These are phyloP conservation scores for Eciton burchellii DNA, from an alignment of 1,140 invertebrate genomes.

Conservation along the genomic window DNA sequence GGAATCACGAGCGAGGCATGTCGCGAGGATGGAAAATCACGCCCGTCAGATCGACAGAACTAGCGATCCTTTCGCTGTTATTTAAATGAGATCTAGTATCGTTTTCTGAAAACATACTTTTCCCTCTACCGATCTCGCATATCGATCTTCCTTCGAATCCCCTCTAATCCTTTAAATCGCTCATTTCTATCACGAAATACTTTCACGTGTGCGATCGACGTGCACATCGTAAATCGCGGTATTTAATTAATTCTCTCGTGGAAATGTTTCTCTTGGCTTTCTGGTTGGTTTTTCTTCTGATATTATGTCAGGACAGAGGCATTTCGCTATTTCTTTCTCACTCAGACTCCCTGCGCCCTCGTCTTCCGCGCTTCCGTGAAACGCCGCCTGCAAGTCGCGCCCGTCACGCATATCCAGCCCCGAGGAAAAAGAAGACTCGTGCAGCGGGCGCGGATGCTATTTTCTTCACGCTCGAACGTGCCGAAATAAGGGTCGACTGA, in stretches of 20 bases:
- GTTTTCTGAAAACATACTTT: neutral
- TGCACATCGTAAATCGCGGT: no score
- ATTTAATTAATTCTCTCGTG: constrained; percentile 18
- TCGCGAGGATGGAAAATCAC: neutral
- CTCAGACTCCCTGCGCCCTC: neutral
- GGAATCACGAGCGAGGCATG: neutral
- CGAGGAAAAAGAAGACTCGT: constrained; percentile 22
- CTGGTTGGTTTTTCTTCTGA: neutral
- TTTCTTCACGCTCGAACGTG: constrained; percentile 73
- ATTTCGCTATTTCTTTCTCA: no score
- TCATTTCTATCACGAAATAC: constrained; percentile 16
- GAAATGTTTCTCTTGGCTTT: constrained; percentile 26
- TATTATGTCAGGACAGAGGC: neutral
- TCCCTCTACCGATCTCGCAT: neutral
- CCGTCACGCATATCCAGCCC: constrained; percentile 58
- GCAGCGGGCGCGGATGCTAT: constrained; percentile 44
- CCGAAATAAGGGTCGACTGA: constrained; percentile 73
- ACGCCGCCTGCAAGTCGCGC: constrained; percentile 59
- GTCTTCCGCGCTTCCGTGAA: constrained; percentile 20
- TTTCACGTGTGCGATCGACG: no score
- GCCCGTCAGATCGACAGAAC: neutral
- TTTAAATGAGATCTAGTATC: neutral
- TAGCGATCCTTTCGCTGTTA: neutral
- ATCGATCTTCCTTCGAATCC: no score
- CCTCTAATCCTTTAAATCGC: no score